Evolutionary conservation across 2,888 invertebrate species (phyloP).

Genomic region (Sisyra nigra): DNA sequence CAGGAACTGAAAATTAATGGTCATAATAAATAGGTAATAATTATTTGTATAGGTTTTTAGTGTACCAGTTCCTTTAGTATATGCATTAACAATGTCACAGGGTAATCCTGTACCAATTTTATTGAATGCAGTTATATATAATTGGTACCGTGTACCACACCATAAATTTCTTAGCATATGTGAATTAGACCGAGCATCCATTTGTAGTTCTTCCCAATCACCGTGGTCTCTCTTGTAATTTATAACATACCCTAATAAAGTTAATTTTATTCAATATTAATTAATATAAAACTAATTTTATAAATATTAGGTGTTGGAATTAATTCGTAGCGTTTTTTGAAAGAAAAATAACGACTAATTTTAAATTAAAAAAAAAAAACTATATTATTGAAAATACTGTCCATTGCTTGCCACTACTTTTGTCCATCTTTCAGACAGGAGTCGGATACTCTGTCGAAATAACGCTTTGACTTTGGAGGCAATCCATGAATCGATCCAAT

Average conservation of each 20-base stretch:
- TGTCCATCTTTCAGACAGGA: no score
- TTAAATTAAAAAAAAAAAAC: no score
- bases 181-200: slow-evolving; percentile 64
- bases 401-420: no score
- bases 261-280: no score
- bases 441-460: no score
- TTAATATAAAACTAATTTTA: no score
- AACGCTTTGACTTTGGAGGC: no score
- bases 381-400: no score
- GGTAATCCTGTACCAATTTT: slow-evolving; percentile 79
- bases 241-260: slow-evolving; percentile 60
- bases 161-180: slow-evolving; percentile 67
- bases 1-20: slow-evolving; percentile 37
- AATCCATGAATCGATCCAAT: no score
- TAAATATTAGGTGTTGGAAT: no score
- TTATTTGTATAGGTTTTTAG: slow-evolving; percentile 2
- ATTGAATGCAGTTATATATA: slow-evolving; percentile 82
- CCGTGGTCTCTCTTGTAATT: slow-evolving; percentile 82
- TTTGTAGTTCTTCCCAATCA: slow-evolving; percentile 82
- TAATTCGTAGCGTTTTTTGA: no score
- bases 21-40: not conserved
- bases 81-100: slow-evolving; percentile 74
- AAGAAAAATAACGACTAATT: no score
- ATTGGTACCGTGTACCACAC: slow-evolving; percentile 77
- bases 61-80: slow-evolving; percentile 62